Evolutionary conservation across 2,797 vertebrate species (phyloP).

Genomic region (Darevskia nairensis): DNA sequence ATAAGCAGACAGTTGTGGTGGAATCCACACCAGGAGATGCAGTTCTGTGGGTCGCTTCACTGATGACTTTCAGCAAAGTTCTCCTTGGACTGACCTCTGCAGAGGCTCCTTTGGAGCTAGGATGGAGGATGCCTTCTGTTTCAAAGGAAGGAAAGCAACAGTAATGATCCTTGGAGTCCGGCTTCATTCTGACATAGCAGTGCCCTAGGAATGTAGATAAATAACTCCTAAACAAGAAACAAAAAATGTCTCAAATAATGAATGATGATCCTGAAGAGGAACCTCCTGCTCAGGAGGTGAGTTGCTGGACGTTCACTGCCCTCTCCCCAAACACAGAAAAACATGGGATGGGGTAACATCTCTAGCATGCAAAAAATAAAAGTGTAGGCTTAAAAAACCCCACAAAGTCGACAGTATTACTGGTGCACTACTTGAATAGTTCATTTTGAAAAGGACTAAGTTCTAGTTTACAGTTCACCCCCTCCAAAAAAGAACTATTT

Average conservation of each 20-base stretch:
- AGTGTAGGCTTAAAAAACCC: no score
- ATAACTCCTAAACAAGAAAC: background rate
- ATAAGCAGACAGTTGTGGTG: slow-evolving; percentile 20
- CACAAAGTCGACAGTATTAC: no score
- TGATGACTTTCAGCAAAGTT: background rate
- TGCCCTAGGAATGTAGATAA: background rate
- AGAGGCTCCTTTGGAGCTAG: background rate
- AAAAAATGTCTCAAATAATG: background rate
- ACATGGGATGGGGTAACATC: no score
- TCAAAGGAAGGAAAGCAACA: background rate
- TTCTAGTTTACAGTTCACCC: no score
- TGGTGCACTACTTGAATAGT: no score
- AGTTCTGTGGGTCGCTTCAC: background rate
- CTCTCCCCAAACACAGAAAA: no score
- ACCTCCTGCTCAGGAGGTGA: background rate
- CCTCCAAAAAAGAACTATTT: no score
- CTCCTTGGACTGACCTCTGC: background rate
- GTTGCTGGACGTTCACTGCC: background rate
- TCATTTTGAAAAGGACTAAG: no score
- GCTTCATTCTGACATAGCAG: background rate
- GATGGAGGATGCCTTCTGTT: background rate
- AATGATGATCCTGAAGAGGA: background rate
- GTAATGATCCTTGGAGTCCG: background rate
- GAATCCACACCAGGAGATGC: background rate
- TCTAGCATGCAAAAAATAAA: no score